phyloP scores from a whole-genome alignment of 2,888 invertebrate genomes.

The Torymus texanus region DNA sequence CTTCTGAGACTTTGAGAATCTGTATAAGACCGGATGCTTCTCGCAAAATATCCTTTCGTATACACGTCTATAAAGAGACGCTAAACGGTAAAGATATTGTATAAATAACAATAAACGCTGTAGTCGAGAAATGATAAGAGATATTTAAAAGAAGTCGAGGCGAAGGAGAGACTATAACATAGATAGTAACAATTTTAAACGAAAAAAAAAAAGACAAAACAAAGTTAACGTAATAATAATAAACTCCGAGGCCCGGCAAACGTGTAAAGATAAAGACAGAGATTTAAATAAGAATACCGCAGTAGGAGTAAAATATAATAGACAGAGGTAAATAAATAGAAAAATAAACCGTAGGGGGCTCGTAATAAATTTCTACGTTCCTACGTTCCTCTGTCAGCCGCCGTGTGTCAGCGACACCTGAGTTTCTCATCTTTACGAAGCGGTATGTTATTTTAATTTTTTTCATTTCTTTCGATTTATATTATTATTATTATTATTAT shows the following conservation, averaged over 20 bases:
- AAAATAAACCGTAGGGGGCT: constrained; percentile 6
- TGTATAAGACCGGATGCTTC: constrained; percentile 25
- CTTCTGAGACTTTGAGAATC: constrained; percentile 5
- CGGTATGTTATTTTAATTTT: constrained; percentile 74
- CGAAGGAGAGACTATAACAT: neutral
- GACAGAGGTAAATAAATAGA: constrained; percentile 11
- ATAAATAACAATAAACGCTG: too few relatives aligned
- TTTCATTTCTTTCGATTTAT: constrained; percentile 62
- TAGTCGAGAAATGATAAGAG: neutral
- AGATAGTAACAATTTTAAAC: constrained; percentile 6
- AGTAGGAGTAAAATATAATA: constrained; percentile 1
- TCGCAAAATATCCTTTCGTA: constrained; percentile 20
- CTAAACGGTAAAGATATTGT: constrained; percentile 27
- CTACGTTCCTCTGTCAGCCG: constrained; percentile 57
- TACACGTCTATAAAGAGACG: constrained; percentile 34
- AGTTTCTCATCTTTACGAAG: constrained; percentile 73
- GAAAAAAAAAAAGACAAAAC: constrained; percentile 3
- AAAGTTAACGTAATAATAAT: neutral
- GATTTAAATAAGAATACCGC: constrained; percentile 8
- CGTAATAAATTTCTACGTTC: constrained; percentile 26
- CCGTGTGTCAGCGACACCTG: constrained; percentile 67
- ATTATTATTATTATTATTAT: constrained; percentile 55
- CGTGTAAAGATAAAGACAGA: constrained; percentile 1
- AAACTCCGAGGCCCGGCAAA: constrained; percentile 3
- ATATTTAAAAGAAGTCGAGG: neutral